A percentile compares a stretch with the other conserved stretches of the same genome.
Conservation (phyloP, 1,140 invertebrate genomes). For the Triops cancriformis region DNA sequence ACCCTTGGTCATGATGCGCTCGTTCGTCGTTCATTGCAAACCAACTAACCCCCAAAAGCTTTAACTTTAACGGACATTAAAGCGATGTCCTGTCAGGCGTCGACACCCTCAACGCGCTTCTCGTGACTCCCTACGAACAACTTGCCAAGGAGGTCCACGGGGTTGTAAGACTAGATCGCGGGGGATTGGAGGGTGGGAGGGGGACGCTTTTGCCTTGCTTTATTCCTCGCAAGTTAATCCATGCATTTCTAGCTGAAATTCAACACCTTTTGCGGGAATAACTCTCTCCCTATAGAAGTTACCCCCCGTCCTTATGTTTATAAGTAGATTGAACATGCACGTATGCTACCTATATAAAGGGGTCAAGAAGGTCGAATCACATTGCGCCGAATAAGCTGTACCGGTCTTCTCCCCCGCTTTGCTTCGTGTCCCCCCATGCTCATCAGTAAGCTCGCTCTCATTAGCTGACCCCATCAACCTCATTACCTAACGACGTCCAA, state of each 20-base stretch:
- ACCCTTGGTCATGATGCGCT: not conserved
- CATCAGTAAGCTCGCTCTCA: slow-evolving; percentile 9
- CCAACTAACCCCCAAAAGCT: not conserved
- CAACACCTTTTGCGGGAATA: slow-evolving; percentile 7
- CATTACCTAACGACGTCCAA: slow-evolving; percentile 4
- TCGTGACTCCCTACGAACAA: not conserved
- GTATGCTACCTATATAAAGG: not conserved
- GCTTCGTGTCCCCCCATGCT: not conserved
- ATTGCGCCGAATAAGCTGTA: slow-evolving; percentile 5
- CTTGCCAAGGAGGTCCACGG: not conserved
- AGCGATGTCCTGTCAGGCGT: slow-evolving; percentile 9
- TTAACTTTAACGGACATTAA: slow-evolving; percentile 3
- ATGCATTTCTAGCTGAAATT: not conserved
- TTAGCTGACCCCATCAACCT: slow-evolving; percentile 12
- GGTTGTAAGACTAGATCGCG: not conserved
- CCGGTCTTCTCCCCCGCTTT: not conserved
- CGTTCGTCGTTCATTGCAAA: slow-evolving; percentile 6
- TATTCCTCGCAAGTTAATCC: not conserved
- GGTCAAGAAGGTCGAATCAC: slow-evolving; percentile 5
- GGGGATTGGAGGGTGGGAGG: not conserved
- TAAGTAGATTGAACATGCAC: slow-evolving; percentile 14
- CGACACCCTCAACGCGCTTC: slow-evolving; percentile 1
- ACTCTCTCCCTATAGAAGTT: not conserved
- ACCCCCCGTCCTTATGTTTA: not conserved
- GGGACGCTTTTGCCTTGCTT: not conserved